Evolutionary conservation across 2,888 invertebrate genomes (phyloP).

Genomic region (Tenthredo distinguenda): DNA sequence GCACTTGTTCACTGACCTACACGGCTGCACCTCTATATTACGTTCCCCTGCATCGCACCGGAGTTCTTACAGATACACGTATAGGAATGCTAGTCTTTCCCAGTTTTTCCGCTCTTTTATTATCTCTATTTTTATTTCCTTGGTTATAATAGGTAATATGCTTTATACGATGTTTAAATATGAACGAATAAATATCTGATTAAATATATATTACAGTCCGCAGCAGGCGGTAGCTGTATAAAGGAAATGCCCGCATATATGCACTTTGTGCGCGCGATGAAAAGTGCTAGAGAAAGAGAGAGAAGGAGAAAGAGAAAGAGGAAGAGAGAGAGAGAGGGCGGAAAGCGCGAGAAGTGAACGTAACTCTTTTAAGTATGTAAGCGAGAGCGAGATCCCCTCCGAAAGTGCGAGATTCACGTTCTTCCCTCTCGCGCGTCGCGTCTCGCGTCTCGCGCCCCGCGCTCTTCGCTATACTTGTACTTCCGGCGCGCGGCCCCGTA

Average conservation of each 20-base stretch:
- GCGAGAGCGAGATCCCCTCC: not conserved
- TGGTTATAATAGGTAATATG: too few species aligned
- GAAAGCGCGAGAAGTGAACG: conserved; percentile 6
- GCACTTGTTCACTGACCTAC: conserved; percentile 42
- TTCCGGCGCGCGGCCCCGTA: conserved; percentile 68
- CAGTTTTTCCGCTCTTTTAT: not conserved
- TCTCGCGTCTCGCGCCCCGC: not conserved
- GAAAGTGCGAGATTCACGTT: not conserved
- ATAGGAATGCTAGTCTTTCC: not conserved
- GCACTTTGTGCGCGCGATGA: not conserved
- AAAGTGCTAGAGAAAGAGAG: not conserved
- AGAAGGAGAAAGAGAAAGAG: not conserved
- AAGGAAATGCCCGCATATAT: not conserved
- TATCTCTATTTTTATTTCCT: not conserved
- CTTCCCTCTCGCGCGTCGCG: not conserved
- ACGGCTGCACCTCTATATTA: conserved; percentile 20
- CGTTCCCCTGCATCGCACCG: not conserved
- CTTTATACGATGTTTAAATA: not conserved
- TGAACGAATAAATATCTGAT: not conserved
- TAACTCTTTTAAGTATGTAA: not conserved
- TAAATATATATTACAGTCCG: too few species aligned
- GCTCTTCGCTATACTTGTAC: conserved; percentile 71
- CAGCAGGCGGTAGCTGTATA: not conserved
- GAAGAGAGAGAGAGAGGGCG: not conserved
- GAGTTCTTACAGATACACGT: not conserved